Evolutionary conservation across 2,113 vertebrate species (phyloP).

Genomic region (Oryzias javanicus): DNA sequence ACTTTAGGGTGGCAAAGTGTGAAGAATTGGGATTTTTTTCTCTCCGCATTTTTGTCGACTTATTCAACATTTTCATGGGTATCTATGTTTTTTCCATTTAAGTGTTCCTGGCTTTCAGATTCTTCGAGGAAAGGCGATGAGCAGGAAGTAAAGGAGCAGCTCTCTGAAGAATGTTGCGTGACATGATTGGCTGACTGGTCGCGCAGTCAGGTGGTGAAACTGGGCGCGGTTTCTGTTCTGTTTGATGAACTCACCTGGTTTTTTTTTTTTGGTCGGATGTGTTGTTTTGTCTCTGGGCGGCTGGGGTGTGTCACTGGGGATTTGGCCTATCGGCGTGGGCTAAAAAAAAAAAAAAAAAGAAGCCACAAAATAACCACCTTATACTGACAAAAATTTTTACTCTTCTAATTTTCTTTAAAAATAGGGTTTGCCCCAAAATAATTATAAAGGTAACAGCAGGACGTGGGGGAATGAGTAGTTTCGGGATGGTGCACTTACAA

Average conservation of each 20-base stretch:
- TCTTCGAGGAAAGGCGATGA: slow-evolving; percentile 5
- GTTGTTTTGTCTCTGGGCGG: slow-evolving; percentile 92
- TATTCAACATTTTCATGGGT: slow-evolving; percentile 8
- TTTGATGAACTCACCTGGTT: slow-evolving; percentile 83
- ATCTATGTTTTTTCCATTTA: not conserved
- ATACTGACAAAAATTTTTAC: not conserved
- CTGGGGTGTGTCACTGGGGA: slow-evolving; percentile 86
- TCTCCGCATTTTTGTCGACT: not conserved
- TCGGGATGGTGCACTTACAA: slow-evolving; percentile 78
- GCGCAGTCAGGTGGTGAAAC: not conserved
- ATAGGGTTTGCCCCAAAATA: not conserved
- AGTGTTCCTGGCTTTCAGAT: not conserved
- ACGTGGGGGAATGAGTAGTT: not conserved
- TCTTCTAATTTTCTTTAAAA: not conserved
- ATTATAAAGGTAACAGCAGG: accelerated
- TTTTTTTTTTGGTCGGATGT: slow-evolving; percentile 91
- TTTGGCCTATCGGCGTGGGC: slow-evolving; percentile 94
- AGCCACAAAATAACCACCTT: slow-evolving; percentile 6
- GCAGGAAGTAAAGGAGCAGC: slow-evolving; percentile 20
- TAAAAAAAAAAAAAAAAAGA: slow-evolving; percentile 56
- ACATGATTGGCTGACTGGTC: slow-evolving; percentile 2
- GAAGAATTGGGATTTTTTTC: not conserved
- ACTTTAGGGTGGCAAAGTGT: slow-evolving; percentile 58
- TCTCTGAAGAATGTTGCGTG: slow-evolving; percentile 46
- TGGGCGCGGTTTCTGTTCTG: slow-evolving; percentile 10